Conservation (phyloP, 2,113 vertebrate genomes). For the Lophura nycthemera region DNA sequence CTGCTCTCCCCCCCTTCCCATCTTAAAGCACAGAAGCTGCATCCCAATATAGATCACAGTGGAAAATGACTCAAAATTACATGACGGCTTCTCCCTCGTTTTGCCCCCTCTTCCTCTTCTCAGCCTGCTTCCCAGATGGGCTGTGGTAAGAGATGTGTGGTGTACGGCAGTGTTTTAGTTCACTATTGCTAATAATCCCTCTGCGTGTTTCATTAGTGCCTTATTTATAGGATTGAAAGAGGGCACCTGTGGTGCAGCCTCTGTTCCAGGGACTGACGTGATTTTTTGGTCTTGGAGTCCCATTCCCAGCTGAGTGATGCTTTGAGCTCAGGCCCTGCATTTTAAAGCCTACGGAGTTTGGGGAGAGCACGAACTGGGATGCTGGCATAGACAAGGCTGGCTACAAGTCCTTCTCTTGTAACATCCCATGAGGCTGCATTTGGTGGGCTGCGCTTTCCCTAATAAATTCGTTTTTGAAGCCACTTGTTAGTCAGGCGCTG, state of each 20-base stretch:
- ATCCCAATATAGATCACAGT: slow-evolving; percentile 65
- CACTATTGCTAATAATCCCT: slow-evolving; percentile 50
- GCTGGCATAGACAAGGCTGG: slow-evolving; percentile 20
- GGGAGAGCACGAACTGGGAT: neutral
- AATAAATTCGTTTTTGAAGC: slow-evolving; percentile 78
- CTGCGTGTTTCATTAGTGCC: slow-evolving; percentile 56
- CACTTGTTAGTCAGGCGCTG: slow-evolving; percentile 85
- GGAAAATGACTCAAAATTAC: slow-evolving; percentile 74
- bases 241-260: neutral
- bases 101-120: neutral
- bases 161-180: slow-evolving; percentile 51
- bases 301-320: neutral
- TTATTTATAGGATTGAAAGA: slow-evolving; percentile 71
- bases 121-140: neutral
- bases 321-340: neutral
- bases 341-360: neutral
- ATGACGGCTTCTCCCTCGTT: neutral
- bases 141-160: neutral
- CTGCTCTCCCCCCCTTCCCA: neutral
- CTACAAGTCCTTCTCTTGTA: slow-evolving; percentile 8
- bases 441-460: slow-evolving; percentile 63
- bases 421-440: slow-evolving; percentile 49
- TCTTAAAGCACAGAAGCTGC: slow-evolving; percentile 32
- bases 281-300: neutral
- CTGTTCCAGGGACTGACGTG: neutral